Evolutionary conservation across 2,888 invertebrate species (phyloP).

Genomic region (Bimastos eiseni): DNA sequence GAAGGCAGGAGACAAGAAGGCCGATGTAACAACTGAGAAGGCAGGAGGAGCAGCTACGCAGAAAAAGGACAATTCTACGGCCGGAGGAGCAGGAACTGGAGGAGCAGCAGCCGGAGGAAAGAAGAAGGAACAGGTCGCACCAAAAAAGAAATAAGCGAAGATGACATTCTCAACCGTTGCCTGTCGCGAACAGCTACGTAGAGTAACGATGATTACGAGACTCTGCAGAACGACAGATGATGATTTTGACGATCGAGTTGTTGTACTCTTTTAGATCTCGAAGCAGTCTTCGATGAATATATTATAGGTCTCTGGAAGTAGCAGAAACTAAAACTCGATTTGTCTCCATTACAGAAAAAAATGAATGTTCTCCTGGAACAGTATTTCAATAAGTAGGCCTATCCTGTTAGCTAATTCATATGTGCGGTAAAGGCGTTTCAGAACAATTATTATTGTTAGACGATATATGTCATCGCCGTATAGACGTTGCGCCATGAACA

Average conservation of each 20-base stretch:
- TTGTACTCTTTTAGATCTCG: neutral
- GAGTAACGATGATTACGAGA: no score
- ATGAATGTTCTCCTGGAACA: neutral
- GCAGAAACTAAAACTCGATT: neutral
- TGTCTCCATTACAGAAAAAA: neutral
- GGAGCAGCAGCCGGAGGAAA: neutral
- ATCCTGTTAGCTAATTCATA: no score
- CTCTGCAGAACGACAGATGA: no score
- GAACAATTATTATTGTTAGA: neutral
- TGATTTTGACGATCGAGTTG: neutral
- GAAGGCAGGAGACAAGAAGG: slow-evolving; percentile 1
- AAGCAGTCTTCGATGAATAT: neutral
- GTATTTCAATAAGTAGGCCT: neutral
- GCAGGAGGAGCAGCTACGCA: neutral
- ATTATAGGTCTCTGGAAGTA: neutral
- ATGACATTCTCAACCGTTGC: neutral
- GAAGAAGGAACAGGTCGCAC: neutral
- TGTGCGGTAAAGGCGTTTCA: neutral
- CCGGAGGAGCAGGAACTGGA: neutral
- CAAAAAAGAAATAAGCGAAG: neutral
- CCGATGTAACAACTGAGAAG: neutral
- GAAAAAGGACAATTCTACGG: neutral
- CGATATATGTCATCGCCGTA: no score
- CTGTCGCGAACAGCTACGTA: neutral
- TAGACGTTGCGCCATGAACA: no score